Evolutionary conservation across 1,140 invertebrate species (phyloP).

Genomic region (Psilanteris sp.): DNA sequence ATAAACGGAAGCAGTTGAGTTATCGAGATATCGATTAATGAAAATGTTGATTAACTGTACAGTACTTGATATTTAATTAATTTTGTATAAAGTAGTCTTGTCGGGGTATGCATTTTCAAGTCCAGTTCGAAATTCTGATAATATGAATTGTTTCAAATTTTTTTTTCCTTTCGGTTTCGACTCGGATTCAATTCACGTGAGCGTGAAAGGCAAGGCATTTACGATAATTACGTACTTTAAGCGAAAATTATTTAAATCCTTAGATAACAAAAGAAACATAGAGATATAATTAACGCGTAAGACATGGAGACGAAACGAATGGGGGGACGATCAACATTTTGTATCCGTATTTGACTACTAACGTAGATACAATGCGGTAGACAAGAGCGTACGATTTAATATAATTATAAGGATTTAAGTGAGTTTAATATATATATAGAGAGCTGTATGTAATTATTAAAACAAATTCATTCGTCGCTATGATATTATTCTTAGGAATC

Average conservation of each 20-base stretch:
- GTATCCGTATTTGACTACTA: constrained; percentile 70
- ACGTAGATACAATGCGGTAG: constrained; percentile 77
- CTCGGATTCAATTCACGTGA: background rate
- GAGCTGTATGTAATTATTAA: constrained; percentile 75
- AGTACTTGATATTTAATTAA: no score
- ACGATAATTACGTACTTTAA: constrained; percentile 1
- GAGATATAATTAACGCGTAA: constrained; percentile 12
- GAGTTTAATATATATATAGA: constrained; percentile 77
- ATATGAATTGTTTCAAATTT: no score
- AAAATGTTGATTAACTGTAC: background rate
- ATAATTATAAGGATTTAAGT: constrained; percentile 73
- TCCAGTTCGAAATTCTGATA: no score
- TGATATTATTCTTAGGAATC: constrained; percentile 74
- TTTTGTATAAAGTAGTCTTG: no score
- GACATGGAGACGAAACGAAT: constrained; percentile 23
- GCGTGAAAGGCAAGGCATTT: background rate
- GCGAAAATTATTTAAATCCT: background rate
- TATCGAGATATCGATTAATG: background rate
- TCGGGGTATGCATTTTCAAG: no score
- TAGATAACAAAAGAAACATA: constrained; percentile 5
- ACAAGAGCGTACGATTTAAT: constrained; percentile 72
- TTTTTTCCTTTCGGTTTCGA: no score
- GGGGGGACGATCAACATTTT: constrained; percentile 70
- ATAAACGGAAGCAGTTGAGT: no score
- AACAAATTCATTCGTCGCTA: constrained; percentile 72